A percentile compares a stretch with the other conserved stretches of the same genome.
phyloP scores from a whole-genome alignment of 2,797 vertebrate genomes.

The Tolypeutes matacus region DNA sequence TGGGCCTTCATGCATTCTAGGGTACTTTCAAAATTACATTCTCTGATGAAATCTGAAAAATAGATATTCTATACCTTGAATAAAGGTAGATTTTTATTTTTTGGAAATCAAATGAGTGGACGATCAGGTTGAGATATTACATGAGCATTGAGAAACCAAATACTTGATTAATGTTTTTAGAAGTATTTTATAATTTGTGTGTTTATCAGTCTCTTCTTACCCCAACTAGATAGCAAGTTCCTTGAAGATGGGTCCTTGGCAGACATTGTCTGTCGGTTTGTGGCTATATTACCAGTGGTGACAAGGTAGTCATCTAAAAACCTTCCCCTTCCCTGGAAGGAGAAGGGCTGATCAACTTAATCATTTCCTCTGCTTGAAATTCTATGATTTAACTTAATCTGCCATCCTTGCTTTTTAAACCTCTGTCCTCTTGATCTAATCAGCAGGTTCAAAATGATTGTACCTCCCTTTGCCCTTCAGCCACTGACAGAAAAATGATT shows the following conservation, averaged over 20 bases:
- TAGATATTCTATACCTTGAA: background rate
- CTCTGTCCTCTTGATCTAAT: slow-evolving; percentile 73
- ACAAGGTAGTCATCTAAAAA: slow-evolving; percentile 47
- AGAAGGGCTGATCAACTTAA: slow-evolving; percentile 52
- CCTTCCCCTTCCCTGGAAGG: background rate
- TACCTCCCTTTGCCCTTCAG: slow-evolving; percentile 70
- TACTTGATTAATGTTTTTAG: background rate
- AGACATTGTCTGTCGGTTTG: no score
- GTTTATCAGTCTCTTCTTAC: background rate
- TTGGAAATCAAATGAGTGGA: background rate
- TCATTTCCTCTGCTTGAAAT: slow-evolving; percentile 68
- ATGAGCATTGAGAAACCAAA: background rate
- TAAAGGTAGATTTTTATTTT: background rate
- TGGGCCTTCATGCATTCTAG: background rate
- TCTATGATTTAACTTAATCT: slow-evolving; percentile 78
- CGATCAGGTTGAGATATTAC: background rate
- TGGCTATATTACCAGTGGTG: background rate
- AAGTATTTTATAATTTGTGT: background rate
- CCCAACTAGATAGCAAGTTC: background rate
- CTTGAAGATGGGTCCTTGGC: background rate
- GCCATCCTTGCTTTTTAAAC: slow-evolving; percentile 72
- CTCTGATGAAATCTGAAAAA: background rate
- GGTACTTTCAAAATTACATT: background rate
- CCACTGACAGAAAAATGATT: slow-evolving; percentile 67
- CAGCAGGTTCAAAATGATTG: slow-evolving; percentile 66